Evolutionary conservation across 1,140 invertebrate species (phyloP).

Genomic region (Delia radicum): DNA sequence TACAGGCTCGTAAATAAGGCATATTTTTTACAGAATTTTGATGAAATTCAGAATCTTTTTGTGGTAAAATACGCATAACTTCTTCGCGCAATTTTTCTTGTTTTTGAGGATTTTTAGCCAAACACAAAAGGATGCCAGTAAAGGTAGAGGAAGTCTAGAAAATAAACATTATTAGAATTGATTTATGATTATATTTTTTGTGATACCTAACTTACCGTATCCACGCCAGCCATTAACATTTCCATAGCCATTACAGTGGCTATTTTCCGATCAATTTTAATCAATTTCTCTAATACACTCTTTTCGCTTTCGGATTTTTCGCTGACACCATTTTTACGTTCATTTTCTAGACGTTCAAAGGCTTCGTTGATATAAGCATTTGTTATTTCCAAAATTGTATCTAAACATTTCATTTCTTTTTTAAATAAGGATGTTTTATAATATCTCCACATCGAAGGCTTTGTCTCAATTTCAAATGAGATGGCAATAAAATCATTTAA

Average conservation of each 20-base stretch:
- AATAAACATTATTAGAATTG: constrained; percentile 57
- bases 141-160: constrained; percentile 37
- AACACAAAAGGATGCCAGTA: constrained; percentile 30
- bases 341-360: constrained; percentile 34
- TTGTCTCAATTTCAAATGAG: constrained; percentile 60
- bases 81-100: constrained; percentile 73
- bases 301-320: constrained; percentile 30
- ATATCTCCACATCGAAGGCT: constrained; percentile 65
- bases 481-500: constrained; percentile 63
- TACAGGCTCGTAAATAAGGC: constrained; percentile 64
- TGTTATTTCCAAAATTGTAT: constrained; percentile 40
- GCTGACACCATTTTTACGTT: constrained; percentile 29
- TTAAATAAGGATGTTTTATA: constrained; percentile 62
- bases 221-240: constrained; percentile 71
- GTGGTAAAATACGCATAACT: constrained; percentile 61
- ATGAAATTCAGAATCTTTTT: constrained; percentile 59
- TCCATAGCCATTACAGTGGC: constrained; percentile 67
- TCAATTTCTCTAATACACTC: constrained; percentile 61
- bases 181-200: constrained; percentile 50
- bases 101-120: constrained; percentile 73
- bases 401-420: constrained; percentile 57
- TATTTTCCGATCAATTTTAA: constrained; percentile 61
- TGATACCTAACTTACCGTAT: constrained; percentile 62
- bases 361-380: constrained; percentile 38
- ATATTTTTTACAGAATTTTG: constrained; percentile 59